Evolutionary conservation across 2,888 invertebrate species (phyloP), one percentile per base, ranked within the genome.

Genomic region (Cryptosula pallasiana): DNA sequence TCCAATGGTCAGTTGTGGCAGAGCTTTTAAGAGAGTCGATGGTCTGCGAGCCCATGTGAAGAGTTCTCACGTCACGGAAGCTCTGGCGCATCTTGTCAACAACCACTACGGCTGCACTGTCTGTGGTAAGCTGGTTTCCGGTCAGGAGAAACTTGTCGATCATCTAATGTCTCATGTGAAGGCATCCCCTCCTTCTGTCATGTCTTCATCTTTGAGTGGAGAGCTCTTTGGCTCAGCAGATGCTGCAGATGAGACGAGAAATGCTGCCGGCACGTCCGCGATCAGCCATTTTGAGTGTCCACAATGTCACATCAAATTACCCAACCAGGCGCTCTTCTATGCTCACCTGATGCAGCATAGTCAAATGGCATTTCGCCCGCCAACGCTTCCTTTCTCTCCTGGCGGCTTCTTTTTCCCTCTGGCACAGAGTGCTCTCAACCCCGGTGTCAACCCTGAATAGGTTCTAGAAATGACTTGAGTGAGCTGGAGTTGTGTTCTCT

Each of bases 61-160:
- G 27, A 29, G 63, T n/a, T 63, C 63, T 3, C 63, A 63, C 34
- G 63, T 63, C 2, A 32, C 63, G 9, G 63, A 63, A 27, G 27
- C 63, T 27, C 32, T 63, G 2, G 63, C 63, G 5, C 63, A 63
- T 32, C 63, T 13, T 13, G 25, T 34, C 29, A 63, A 63, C 5
- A 27, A 63, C 32, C 63, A 63, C 63, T 63, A 63, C 63, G 63
- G 63, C 63, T 63, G 63, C n/a, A 63, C 63, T 13, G 63, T 63
- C 29, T 63, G 63, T 32, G 63, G 63, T 34, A 63, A 63, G 32
- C 63, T 63, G 3, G 63, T 63, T 13, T 63, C 63, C 16, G 63
- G 63, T 29, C 63, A 63, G 63, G 63, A 63, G 34, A 63, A 32
- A 32, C 63, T 63, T 16, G 63, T 63, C 25, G 63, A 63, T 27